Conservation (phyloP, 2,113 vertebrate species). For the Motacilla alba region DNA sequence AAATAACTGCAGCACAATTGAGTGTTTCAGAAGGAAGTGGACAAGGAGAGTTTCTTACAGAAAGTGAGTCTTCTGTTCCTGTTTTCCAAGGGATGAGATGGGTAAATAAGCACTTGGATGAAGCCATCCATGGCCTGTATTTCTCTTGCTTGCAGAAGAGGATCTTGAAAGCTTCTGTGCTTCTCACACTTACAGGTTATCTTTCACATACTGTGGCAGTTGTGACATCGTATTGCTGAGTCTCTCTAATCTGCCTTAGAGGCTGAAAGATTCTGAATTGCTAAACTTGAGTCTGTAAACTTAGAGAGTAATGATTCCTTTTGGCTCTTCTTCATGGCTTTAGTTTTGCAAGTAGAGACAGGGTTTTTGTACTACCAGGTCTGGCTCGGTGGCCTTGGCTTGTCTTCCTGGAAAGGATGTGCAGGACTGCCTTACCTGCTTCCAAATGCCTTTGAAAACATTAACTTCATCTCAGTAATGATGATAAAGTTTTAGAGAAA, state of each 20-base stretch:
- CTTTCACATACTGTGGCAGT: background rate
- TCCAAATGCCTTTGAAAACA: background rate
- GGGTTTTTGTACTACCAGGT: background rate
- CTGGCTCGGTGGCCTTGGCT: background rate
- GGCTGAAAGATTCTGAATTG: background rate
- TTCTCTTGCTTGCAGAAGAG: background rate
- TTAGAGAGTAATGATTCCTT: background rate
- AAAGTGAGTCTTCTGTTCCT: background rate
- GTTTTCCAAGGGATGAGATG: background rate
- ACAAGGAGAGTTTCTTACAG: background rate
- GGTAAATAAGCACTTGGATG: background rate
- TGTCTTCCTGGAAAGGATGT: background rate
- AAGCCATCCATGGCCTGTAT: background rate
- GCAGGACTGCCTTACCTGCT: background rate
- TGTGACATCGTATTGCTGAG: background rate
- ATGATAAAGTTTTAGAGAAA: background rate
- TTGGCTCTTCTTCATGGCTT: background rate
- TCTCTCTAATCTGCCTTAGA: background rate
- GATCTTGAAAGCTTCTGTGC: background rate
- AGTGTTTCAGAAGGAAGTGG: background rate
- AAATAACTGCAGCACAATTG: background rate
- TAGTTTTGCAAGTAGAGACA: background rate
- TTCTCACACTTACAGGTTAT: background rate
- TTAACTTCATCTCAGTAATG: background rate
- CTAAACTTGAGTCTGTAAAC: background rate